These are phyloP conservation scores for Leucophenga maculata DNA, from an alignment of 2,888 invertebrate species.

Conservation along the genomic window DNA sequence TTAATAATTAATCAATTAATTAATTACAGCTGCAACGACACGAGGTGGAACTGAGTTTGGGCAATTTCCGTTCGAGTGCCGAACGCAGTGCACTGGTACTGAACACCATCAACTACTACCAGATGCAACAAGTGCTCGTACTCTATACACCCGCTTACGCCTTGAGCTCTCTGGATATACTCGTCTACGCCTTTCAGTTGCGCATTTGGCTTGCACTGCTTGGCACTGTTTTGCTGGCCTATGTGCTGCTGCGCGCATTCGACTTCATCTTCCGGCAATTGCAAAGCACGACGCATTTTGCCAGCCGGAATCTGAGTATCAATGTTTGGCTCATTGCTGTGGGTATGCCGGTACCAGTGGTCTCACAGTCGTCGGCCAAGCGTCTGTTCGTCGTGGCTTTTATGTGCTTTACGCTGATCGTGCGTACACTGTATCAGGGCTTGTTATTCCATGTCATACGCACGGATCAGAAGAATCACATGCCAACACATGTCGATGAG, in stretches of 20 bases:
- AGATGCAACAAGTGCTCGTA: background rate
- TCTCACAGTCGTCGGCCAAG: background rate
- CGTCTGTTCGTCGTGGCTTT: background rate
- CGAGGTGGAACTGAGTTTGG: background rate
- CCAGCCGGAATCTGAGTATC: background rate
- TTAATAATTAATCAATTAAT: background rate
- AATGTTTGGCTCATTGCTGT: background rate
- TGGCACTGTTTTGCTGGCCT: background rate
- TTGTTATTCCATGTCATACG: constrained; percentile 45
- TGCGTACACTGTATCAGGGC: constrained; percentile 42
- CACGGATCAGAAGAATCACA: constrained; percentile 24
- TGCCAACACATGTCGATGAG: constrained; percentile 9
- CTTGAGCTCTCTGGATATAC: background rate
- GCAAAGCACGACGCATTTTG: too few relatives aligned
- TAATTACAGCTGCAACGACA: background rate
- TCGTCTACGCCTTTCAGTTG: background rate
- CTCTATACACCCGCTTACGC: background rate
- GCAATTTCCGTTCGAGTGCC: background rate
- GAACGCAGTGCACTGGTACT: background rate
- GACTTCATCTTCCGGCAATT: background rate
- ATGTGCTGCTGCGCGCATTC: background rate
- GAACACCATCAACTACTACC: background rate
- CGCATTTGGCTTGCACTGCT: background rate
- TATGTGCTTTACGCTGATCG: background rate
- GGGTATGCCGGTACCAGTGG: background rate